Percentiles rank a stretch among this genome's conserved stretches.
phyloP scores from a whole-genome alignment of 2,888 invertebrate species.

The Sicus ferrugineus region DNA sequence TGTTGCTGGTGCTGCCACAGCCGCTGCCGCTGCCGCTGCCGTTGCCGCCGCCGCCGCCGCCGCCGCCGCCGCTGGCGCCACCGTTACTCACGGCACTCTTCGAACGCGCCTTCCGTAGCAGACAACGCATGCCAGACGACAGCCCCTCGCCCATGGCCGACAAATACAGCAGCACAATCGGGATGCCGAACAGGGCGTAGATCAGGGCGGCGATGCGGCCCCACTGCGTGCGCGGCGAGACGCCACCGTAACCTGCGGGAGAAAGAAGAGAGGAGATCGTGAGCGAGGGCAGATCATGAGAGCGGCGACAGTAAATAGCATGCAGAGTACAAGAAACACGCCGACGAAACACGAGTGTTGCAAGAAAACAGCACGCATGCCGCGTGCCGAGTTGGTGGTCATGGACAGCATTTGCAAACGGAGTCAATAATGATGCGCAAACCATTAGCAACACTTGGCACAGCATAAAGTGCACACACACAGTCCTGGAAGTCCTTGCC shows the following conservation, averaged over 20 bases:
- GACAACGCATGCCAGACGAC: conserved; percentile 78
- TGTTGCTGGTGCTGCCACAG: conserved; percentile 25
- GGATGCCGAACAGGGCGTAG: conserved; percentile 87
- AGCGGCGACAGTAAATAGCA: background rate
- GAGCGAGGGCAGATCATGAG: background rate
- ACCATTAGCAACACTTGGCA: conserved; percentile 17
- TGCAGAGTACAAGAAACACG: background rate
- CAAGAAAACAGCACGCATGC: conserved; percentile 22
- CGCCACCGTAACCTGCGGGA: conserved; percentile 88
- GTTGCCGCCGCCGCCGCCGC: conserved; percentile 41
- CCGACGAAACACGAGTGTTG: conserved; percentile 1
- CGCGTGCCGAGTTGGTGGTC: background rate
- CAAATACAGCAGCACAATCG: conserved; percentile 85
- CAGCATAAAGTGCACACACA: background rate
- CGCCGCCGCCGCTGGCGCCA: conserved; percentile 37
- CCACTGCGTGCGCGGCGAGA: conserved; percentile 80
- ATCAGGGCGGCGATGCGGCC: conserved; percentile 81
- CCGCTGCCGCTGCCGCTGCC: conserved; percentile 36
- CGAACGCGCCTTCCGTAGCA: conserved; percentile 69
- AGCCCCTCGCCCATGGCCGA: conserved; percentile 87
- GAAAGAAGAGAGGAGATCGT: conserved; percentile 28
- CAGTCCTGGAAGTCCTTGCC: too few species aligned
- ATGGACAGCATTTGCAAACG: conserved; percentile 13
- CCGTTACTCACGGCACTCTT: conserved; percentile 50
- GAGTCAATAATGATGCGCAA: conserved; percentile 15